Percentiles rank a stretch among this genome's conserved stretches.
Conservation (phyloP, 1,140 invertebrate species). For the Ylistrum balloti region DNA sequence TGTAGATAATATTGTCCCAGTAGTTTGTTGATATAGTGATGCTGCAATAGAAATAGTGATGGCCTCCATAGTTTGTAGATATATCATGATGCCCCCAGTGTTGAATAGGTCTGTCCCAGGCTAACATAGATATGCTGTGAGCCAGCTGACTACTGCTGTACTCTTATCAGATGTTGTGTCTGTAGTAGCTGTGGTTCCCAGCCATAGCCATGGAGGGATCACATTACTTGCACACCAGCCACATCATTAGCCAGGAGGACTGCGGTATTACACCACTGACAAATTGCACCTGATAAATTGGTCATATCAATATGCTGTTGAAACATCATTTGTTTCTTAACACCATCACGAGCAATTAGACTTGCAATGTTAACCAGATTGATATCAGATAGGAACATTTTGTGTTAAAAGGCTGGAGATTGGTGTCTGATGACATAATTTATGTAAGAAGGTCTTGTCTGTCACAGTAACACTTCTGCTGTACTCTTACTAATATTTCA, state of each 20-base stretch:
- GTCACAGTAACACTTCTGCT: neutral
- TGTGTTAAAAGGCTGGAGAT: neutral
- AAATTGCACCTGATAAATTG: constrained; percentile 27
- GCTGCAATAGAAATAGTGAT: neutral
- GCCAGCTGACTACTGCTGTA: constrained; percentile 8
- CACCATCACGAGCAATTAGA: constrained; percentile 27
- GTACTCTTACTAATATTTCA: constrained; percentile 17
- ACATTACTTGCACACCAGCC: neutral
- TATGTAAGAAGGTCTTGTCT: neutral
- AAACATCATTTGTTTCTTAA: constrained; percentile 36
- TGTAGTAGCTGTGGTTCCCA: neutral
- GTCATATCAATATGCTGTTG: constrained; percentile 35
- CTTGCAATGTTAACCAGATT: neutral
- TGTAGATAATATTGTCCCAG: neutral
- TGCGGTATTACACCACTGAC: neutral
- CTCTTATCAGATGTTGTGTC: neutral
- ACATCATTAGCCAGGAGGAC: neutral
- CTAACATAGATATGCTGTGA: neutral
- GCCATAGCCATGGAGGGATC: constrained; percentile 28
- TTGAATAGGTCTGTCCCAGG: neutral
- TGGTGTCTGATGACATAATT: neutral
- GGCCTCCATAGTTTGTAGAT: neutral
- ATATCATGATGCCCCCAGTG: neutral
- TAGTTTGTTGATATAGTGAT: neutral
- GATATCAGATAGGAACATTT: neutral